Evolutionary conservation across 2,797 vertebrate genomes (phyloP).

Genomic region (Centroberyx gerrardi): DNA sequence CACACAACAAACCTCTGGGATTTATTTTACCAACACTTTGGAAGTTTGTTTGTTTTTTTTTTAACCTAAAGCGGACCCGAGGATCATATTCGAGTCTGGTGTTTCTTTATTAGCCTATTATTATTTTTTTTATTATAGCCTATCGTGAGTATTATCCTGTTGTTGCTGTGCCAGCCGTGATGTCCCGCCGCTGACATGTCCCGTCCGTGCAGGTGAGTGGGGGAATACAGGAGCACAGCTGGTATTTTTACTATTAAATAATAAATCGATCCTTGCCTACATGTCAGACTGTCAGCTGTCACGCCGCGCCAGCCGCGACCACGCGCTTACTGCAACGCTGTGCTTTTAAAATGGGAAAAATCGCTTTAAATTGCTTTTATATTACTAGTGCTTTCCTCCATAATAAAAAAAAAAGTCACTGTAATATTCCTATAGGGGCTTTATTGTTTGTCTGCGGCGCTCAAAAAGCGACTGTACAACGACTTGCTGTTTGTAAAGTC

Average conservation of each 20-base stretch:
- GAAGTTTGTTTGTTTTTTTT: background rate
- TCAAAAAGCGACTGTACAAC: too few relatives aligned
- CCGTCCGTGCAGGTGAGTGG: slow-evolving; percentile 67
- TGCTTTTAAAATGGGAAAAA: slow-evolving; percentile 1
- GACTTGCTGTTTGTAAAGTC: too few relatives aligned
- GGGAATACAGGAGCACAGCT: background rate
- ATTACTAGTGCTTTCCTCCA: background rate
- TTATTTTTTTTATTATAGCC: background rate
- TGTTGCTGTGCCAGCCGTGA: slow-evolving; percentile 30
- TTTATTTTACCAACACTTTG: background rate
- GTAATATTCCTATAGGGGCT: background rate
- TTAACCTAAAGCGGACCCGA: background rate
- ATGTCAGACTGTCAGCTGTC: slow-evolving; percentile 18
- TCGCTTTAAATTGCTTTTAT: too few relatives aligned
- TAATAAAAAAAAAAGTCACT: background rate
- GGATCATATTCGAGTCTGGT: slow-evolving; percentile 19
- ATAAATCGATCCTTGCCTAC: background rate
- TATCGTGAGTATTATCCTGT: background rate
- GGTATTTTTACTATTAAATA: background rate
- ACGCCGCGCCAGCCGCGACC: background rate
- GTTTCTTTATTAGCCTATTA: background rate
- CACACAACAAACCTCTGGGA: slow-evolving; percentile 3
- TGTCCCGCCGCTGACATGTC: slow-evolving; percentile 68
- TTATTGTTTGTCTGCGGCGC: background rate
- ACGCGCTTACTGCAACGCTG: too few relatives aligned